phyloP scores from a whole-genome alignment of 2,888 invertebrate species.

The Eristalis pertinax region DNA sequence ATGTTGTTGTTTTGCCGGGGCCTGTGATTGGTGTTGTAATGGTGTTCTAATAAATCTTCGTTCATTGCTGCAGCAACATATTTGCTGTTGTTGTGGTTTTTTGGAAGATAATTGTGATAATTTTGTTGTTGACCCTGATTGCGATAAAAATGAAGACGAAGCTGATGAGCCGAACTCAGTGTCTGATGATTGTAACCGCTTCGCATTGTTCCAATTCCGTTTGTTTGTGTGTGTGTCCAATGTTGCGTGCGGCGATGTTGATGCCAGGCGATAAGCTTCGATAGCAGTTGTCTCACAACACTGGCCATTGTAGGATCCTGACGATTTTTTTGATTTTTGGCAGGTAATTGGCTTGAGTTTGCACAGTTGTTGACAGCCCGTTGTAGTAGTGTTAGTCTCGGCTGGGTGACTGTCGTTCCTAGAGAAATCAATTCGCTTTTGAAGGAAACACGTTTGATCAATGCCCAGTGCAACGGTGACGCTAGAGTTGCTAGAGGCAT shows the following conservation, averaged over 20 bases:
- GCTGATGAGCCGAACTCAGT: conserved; percentile 12
- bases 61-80: conserved; percentile 51
- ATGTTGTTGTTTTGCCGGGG: conserved; percentile 29
- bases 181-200: conserved; percentile 65
- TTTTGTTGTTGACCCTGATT: conserved; percentile 48
- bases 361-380: conserved; percentile 41
- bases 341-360: conserved; percentile 60
- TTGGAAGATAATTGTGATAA: conserved; percentile 79
- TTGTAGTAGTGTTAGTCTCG: neutral
- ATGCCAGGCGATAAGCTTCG: neutral
- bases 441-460: conserved; percentile 63
- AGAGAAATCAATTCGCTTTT: conserved; percentile 63
- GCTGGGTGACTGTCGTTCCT: conserved; percentile 36
- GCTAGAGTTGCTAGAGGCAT: conserved; percentile 42
- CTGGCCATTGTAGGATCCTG: neutral
- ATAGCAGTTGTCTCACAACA: conserved; percentile 25
- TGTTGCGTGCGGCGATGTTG: neutral
- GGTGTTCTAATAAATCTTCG: conserved; percentile 32
- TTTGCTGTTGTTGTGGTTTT: neutral
- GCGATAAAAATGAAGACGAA: conserved; percentile 41
- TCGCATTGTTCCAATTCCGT: conserved; percentile 23
- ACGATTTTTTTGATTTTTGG: conserved; percentile 54
- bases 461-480: conserved; percentile 15
- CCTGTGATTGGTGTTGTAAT: neutral
- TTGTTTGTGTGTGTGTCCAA: conserved; percentile 15